These are phyloP conservation scores for Trichechus manatus DNA, from an alignment of 2,113 vertebrate species.

Conservation along the genomic window DNA sequence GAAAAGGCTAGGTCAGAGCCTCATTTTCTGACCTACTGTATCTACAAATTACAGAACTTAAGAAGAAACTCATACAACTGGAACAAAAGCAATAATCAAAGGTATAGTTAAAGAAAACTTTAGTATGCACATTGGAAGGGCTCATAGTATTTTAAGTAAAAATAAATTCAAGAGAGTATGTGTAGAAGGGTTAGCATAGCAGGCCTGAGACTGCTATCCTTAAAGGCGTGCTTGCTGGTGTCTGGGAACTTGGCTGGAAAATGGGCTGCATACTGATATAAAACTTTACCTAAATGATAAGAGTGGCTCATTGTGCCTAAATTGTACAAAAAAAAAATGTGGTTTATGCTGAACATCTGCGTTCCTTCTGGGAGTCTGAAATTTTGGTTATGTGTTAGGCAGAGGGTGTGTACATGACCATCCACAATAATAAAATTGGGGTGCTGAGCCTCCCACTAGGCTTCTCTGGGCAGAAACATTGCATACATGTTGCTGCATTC, in stretches of 20 bases:
- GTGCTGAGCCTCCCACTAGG: neutral
- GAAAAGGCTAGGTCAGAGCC: too few relatives aligned
- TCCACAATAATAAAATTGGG: neutral
- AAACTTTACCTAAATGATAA: neutral
- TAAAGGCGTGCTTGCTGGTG: neutral
- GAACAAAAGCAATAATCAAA: neutral
- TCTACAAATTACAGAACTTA: neutral
- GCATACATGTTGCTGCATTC: neutral
- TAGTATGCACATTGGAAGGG: neutral
- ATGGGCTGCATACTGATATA: neutral
- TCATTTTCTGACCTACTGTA: neutral
- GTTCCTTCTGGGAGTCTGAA: slow-evolving; percentile 11
- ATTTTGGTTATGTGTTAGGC: neutral
- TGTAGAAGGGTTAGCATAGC: neutral
- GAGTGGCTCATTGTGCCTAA: neutral
- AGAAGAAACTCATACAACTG: neutral
- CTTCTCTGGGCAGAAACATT: neutral
- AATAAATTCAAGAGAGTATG: neutral
- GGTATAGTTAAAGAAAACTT: neutral
- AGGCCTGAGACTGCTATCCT: neutral
- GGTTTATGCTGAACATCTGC: neutral
- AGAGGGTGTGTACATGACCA: neutral
- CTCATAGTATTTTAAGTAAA: neutral
- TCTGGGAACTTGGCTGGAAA: neutral
- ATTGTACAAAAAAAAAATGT: neutral